Evolutionary conservation across 2,888 invertebrate species (phyloP), one percentile per base, ranked within the genome.

Genomic region (Limnephilus auricula): DNA sequence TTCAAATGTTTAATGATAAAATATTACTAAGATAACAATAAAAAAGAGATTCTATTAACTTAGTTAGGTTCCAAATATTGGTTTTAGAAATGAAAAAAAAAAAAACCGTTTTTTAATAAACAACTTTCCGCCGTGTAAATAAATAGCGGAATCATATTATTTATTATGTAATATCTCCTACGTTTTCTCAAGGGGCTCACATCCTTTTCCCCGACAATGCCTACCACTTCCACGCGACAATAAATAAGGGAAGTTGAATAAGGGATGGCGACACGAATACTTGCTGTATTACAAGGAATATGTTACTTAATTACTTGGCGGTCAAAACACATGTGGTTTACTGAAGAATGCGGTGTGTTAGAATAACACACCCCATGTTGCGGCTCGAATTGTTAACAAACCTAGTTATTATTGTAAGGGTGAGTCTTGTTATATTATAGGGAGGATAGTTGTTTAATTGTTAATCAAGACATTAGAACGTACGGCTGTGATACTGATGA

Each of bases 331-430:
- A 78, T 32, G 87, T 88, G 78, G 87, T 78, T 78, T 65, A n/a
- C 31, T 78, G 87, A 88, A 88, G 87, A 78, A 88, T 88, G 87
- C 15, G 87, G 78, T 31, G 5, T 78, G 34, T 78, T 88, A 34
- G 65, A 79, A 87, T 65, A 87, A 84, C 40, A 37, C n/a, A n/a
- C 37, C 65, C n/a, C 30, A 40, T 85, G 45, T 82, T 82, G 82
- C 32, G 82, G 82, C n/a, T n/a, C 1, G 25, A 25, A 65, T 65
- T 65, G 65, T 65, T 65, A 65, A 65, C 65, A 65, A 9, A 65
- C 65, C 65, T 65, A n/a, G 65, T 65, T 65, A 65, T n/a, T 65
- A 65, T n/a, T 65, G n/a, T 65, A n/a, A 65, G 65, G 65, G 65
- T 65, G 65, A n/a, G 9, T 25, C n/a, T 65, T 65, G n/a, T 9